Percentiles rank a stretch among this genome's conserved stretches.
Conservation (phyloP, 2,888 invertebrate species). For the Steinernema hermaphroditum region DNA sequence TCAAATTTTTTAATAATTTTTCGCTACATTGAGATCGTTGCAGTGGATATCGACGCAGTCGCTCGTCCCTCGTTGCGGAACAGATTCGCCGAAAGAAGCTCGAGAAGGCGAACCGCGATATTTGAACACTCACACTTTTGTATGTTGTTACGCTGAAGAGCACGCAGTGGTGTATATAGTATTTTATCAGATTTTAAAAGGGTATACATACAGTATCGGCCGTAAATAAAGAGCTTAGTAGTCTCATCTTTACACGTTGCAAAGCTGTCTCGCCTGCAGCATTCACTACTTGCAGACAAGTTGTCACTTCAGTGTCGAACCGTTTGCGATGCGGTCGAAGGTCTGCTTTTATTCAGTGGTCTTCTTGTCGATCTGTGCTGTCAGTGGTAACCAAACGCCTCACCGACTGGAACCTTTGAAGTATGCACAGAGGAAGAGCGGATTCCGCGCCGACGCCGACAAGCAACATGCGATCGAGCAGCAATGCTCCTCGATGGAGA, state of each 20-base stretch:
- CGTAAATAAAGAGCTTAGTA: neutral
- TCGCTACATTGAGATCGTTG: neutral
- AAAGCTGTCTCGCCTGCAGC: neutral
- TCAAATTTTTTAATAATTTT: too few species aligned
- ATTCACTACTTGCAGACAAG: neutral
- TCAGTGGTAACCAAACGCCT: neutral
- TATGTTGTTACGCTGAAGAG: neutral
- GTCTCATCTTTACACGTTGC: neutral
- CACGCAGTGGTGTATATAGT: conserved; percentile 7
- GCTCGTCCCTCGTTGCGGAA: conserved; percentile 1
- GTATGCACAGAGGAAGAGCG: neutral
- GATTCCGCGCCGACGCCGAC: neutral
- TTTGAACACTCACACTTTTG: neutral
- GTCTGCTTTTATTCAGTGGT: neutral
- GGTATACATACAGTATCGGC: conserved; percentile 3
- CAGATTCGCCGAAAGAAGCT: conserved; percentile 15
- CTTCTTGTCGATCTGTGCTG: neutral
- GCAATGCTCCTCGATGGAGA: neutral
- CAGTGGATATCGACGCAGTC: neutral
- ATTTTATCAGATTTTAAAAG: neutral
- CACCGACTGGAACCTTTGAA: neutral
- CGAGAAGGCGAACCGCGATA: neutral
- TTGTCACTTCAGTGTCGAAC: neutral
- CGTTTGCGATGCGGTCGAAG: neutral
- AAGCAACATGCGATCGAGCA: neutral